These are phyloP conservation scores for Lagria hirta DNA, from an alignment of 2,888 invertebrate genomes.

Conservation along the genomic window DNA sequence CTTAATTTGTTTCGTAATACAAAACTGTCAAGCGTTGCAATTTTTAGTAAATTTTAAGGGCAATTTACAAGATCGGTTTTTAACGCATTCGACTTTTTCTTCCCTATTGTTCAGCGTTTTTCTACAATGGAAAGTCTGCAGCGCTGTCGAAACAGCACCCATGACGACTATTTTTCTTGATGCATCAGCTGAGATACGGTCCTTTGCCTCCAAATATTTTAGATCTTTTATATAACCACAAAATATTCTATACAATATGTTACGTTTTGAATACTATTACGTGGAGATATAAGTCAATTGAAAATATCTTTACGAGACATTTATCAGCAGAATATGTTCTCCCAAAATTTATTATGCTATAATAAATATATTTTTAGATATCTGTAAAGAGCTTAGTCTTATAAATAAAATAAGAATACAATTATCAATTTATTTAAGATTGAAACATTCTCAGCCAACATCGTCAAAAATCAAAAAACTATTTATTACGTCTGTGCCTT, in stretches of 20 bases:
- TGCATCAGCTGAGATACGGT: slow-evolving; percentile 46
- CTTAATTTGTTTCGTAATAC: neutral
- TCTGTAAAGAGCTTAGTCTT: too few species aligned
- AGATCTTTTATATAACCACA: slow-evolving; percentile 38
- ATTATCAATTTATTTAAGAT: too few species aligned
- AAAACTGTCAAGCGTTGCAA: slow-evolving; percentile 1
- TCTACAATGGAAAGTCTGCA: slow-evolving; percentile 29
- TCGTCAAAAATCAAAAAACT: too few species aligned
- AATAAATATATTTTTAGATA: too few species aligned
- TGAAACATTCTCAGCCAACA: too few species aligned
- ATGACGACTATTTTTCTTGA: slow-evolving; percentile 46
- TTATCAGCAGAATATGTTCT: too few species aligned
- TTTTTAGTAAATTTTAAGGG: slow-evolving; percentile 19
- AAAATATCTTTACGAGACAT: slow-evolving; percentile 24
- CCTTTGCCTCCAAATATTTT: slow-evolving; percentile 41
- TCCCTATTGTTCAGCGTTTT: slow-evolving; percentile 24
- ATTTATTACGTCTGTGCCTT: too few species aligned
- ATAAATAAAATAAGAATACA: too few species aligned
- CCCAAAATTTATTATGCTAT: too few species aligned
- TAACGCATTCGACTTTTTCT: slow-evolving; percentile 25
- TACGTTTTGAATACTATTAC: slow-evolving; percentile 22
- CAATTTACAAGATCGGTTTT: slow-evolving; percentile 22
- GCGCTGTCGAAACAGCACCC: slow-evolving; percentile 43
- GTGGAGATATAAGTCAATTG: slow-evolving; percentile 23
- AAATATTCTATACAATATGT: slow-evolving; percentile 30